phyloP scores from a whole-genome alignment of 1,140 invertebrate genomes.

The Camponotus vicinus region DNA sequence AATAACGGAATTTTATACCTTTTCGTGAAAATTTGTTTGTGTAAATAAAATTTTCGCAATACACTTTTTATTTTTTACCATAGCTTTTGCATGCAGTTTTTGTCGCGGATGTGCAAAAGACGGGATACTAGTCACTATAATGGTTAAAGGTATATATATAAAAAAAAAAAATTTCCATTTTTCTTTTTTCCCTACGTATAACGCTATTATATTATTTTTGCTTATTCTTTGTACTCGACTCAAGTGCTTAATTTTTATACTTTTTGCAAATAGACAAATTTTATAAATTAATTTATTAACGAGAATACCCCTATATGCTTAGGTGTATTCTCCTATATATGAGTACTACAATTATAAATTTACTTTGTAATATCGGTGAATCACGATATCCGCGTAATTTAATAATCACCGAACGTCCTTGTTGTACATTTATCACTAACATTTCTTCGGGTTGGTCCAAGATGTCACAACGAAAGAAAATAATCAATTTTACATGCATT shows the following conservation, averaged over 20 bases:
- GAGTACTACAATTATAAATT: neutral
- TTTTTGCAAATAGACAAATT: neutral
- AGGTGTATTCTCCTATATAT: no score
- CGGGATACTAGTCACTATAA: constrained; percentile 22
- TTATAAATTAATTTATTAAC: neutral
- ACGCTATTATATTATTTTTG: constrained; percentile 2
- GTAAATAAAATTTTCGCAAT: neutral
- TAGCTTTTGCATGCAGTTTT: neutral
- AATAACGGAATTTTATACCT: neutral
- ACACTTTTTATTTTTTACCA: neutral
- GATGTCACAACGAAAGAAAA: constrained; percentile 74
- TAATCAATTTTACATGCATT: constrained; percentile 73
- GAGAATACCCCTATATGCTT: no score
- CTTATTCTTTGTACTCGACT: neutral
- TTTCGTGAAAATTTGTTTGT: neutral
- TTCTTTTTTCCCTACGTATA: neutral
- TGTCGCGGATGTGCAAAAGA: neutral
- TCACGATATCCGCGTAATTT: constrained; percentile 71
- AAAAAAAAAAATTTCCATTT: neutral
- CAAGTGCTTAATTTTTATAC: neutral
- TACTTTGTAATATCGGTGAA: constrained; percentile 75
- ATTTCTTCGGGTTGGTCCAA: constrained; percentile 71
- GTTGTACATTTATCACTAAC: constrained; percentile 72
- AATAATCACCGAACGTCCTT: constrained; percentile 73
- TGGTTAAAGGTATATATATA: neutral